Base-by-base conservation (phyloP, 1,140 invertebrate genomes). In the Luehdorfia chinensis region DNA sequence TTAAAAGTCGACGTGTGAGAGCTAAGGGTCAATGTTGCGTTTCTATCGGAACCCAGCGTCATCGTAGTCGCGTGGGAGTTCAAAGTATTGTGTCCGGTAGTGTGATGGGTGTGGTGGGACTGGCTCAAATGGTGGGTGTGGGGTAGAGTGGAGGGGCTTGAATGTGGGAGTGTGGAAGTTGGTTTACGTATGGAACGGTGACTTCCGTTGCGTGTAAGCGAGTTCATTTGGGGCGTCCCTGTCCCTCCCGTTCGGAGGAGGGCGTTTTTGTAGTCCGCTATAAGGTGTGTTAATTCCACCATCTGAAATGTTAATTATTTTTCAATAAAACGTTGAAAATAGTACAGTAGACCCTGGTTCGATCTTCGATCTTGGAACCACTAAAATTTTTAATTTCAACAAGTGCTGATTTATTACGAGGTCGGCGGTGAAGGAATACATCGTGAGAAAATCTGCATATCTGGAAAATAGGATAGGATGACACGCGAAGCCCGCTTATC, bases 211-310 rank as follows among this genome's bases (percentile, higher is more conserved):
- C 94, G 89, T 2, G 93, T 94, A 7, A 95, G 85, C 0, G 94
- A 94, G 59, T 93, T 94, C 88, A 94, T 92, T 60, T 94, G 91
- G 0, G 94, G 94, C 0, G 94, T 95, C 3, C 93, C 93, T 0
- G 93, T 91, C 1, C 93, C 93, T 12, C 67, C 72, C 0, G 68
- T 54, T 0, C 75, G 68, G 0, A 74, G 71, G 50, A 95, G 70
- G 0, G 95, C 93, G 85, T 98, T 98, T 93, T 98, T 98, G 76
- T 98, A 98, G 85, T 98, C 96, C 8, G 97, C 96, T 70, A 98
- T 97, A 14, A 98, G 87, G 39, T 97, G 87, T 0, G 96, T 98
- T 55, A 97, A 91, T 87, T 98, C 96, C 45, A 87, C 84, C 79
- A 97, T 96, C 94, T 95, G 84, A 55, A 21, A 9, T 18, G 9